Conservation (phyloP, 2,797 vertebrate genomes). For the Pelochelys cantorii region DNA sequence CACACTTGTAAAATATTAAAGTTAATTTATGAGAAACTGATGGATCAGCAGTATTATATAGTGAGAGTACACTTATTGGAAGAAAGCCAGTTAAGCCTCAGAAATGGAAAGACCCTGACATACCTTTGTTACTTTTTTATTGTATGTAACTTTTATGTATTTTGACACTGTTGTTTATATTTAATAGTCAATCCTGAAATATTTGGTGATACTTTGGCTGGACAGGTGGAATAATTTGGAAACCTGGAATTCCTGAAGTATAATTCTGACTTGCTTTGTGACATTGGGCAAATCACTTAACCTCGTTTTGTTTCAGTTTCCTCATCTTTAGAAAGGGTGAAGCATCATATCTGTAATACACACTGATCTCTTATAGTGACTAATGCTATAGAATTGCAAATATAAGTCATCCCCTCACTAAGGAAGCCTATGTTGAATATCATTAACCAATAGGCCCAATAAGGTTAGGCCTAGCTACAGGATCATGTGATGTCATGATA, state of each 20-base stretch:
- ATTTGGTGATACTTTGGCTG: not conserved
- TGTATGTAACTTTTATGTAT: fast-evolving
- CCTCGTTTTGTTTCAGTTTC: not conserved
- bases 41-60: conserved; percentile 66
- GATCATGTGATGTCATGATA: not conserved
- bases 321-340: not conserved
- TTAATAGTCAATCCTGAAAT: not conserved
- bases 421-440: not conserved
- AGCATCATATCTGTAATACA: not conserved
- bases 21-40: conserved; percentile 69
- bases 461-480: not conserved
- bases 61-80: conserved; percentile 51
- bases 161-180: not conserved
- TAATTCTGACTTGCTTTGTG: not conserved
- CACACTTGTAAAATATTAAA: conserved; percentile 66
- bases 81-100: conserved; percentile 46
- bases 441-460: not conserved
- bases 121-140: not conserved
- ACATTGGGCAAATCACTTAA: not conserved
- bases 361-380: not conserved
- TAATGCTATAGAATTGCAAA: not conserved
- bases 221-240: not conserved
- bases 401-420: not conserved
- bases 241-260: not conserved
- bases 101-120: not conserved